A percentile compares a stretch with the other conserved stretches of the same genome.
Evolutionary conservation across 2,113 vertebrate species (phyloP).

Genomic region (Trogon melanurus): DNA sequence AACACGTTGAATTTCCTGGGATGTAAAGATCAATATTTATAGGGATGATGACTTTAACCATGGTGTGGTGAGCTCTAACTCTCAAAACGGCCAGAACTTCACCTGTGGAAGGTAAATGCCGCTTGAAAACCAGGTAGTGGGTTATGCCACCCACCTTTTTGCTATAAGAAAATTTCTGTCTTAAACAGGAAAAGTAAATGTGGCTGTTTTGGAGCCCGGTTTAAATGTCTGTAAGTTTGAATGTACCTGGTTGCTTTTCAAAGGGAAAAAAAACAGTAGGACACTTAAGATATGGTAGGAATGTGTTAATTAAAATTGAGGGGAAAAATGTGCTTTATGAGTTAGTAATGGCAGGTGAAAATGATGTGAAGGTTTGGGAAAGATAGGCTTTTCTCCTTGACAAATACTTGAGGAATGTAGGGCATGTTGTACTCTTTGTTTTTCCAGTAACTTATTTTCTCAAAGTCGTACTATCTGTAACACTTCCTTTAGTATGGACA

Average conservation of each 20-base stretch:
- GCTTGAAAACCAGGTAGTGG: not conserved
- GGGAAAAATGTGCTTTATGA: not conserved
- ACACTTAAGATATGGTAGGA: not conserved
- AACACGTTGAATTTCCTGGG: not conserved
- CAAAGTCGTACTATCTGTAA: not conserved
- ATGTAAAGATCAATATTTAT: not conserved
- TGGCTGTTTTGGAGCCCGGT: not conserved
- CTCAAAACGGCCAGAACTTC: not conserved
- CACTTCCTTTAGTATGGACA: not conserved
- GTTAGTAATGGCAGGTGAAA: not conserved
- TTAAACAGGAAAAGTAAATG: not conserved
- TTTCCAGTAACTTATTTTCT: not conserved
- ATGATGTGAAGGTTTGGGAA: rapidly evolving
- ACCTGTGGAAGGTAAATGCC: not conserved
- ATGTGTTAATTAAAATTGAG: not conserved
- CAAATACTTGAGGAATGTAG: not conserved
- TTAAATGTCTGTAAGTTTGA: not conserved
- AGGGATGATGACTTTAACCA: not conserved
- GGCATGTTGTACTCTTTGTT: not conserved
- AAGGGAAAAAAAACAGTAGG: not conserved
- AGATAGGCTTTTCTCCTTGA: not conserved
- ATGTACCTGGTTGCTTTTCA: not conserved
- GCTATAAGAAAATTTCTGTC: not conserved
- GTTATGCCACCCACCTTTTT: not conserved
- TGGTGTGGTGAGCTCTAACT: not conserved